Percentiles rank a stretch among this genome's conserved stretches.
phyloP scores from a whole-genome alignment of 2,113 vertebrate genomes.

The Chamaea fasciata region DNA sequence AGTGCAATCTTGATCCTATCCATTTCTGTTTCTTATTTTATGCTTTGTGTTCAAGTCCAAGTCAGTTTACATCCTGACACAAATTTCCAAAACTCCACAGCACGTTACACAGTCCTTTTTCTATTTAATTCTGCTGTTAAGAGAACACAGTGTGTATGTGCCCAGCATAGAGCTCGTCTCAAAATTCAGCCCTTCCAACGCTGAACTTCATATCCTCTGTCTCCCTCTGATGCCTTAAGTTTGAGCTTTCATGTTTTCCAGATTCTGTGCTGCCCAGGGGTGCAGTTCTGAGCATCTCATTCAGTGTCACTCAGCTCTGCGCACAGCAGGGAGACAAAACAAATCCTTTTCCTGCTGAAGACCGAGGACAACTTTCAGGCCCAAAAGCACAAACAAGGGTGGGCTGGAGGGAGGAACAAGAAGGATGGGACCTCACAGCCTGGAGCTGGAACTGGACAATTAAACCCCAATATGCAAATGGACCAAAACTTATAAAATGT shows the following conservation, averaged over 20 bases:
- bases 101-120: not conserved
- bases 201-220: rapidly evolving
- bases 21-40: not conserved
- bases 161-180: rapidly evolving
- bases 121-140: not conserved
- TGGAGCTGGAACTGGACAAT: no score
- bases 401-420: no score
- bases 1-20: not conserved
- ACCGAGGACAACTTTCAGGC: no score
- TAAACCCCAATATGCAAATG: no score
- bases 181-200: not conserved
- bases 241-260: not conserved
- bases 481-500: no score
- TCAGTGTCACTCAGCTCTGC: not conserved
- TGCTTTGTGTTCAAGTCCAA: not conserved
- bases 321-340: not conserved
- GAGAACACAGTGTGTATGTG: rapidly evolving
- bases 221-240: not conserved
- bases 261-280: not conserved
- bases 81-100: not conserved
- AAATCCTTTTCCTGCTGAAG: not conserved
- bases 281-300: not conserved
- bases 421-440: no score
- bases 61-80: not conserved
- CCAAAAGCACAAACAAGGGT: no score